These are phyloP conservation scores for Melanocharis versteri DNA, from an alignment of 2,113 vertebrate species.

Conservation along the genomic window DNA sequence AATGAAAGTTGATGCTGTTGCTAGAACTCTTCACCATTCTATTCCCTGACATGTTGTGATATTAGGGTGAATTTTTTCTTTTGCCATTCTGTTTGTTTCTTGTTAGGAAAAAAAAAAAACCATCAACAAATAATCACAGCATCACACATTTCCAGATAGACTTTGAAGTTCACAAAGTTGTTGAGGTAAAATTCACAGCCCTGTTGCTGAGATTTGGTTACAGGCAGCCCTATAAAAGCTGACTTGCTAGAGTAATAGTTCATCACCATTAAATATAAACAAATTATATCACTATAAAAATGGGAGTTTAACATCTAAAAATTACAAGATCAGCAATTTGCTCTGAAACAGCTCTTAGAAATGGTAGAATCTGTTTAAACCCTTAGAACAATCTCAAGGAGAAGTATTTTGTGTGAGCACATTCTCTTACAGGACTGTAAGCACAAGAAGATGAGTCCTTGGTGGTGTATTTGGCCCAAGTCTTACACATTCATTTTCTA, in stretches of 20 bases:
- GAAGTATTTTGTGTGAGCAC: background rate
- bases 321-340: background rate
- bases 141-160: background rate
- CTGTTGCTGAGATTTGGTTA: background rate
- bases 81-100: background rate
- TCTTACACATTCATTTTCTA: fast-evolving
- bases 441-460: background rate
- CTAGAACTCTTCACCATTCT: background rate
- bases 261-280: background rate
- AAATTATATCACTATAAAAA: background rate
- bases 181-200: slow-evolving; percentile 13
- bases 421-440: background rate
- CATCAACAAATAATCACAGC: background rate
- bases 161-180: slow-evolving; percentile 7
- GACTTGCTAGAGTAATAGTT: background rate
- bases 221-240: background rate
- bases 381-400: background rate
- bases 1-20: background rate
- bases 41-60: background rate
- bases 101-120: background rate
- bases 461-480: background rate
- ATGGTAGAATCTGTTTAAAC: background rate
- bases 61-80: background rate
- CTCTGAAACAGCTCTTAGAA: background rate
- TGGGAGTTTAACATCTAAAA: background rate